Base-by-base conservation (phyloP, 2,113 vertebrate species). In the Sander vitreus region DNA sequence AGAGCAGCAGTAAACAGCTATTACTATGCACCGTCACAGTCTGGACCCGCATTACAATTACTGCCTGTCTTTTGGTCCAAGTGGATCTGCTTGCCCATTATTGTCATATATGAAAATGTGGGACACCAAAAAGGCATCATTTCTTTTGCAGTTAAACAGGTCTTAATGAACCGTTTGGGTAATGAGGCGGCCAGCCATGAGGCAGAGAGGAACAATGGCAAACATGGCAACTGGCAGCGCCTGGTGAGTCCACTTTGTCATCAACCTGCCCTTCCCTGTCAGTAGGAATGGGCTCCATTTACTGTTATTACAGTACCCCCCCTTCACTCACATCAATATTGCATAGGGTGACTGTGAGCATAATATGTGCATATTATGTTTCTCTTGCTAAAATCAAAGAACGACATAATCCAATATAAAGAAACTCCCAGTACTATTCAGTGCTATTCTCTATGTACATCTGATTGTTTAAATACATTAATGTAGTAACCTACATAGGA, bases 1-100 rank as follows among this genome's bases (percentile, higher is more conserved):
- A 80, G 75, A 85, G 73, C 45, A 55, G 70, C 81, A 60, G 66
- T 90, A 91, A 92, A 88, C 84, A 92, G 83, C 83, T 73, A 88
- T 92, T 91, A 89, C 72, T 89, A 91, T 93, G 87, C 92, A 33
- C 60, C 9, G 15, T 90, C 92, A 92, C 90, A 89, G 62, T 72
- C 84, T 73, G 76, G 79, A 71, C 76, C 47, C 8, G 27, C 71
- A 74, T 84, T 67, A 84, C 85, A 86, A 90, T 86, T 76, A 76
- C 63, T 64, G 57, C 74, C 68, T 85, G 81, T 69, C 67, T 88
- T 84, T 68, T 83, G 73, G 72, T 87, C 68, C 63, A 45, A 89
- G 87, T 85, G 70, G 69, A 88, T 85, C 64, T 73, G 73, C 70
- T 70, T 76, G 60, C 64, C 84, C 73, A 80, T 91, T 90, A 85